Evolutionary conservation across 2,797 vertebrate species (phyloP), one percentile per base, ranked within the genome.

Genomic region (Australoheros facetus): DNA sequence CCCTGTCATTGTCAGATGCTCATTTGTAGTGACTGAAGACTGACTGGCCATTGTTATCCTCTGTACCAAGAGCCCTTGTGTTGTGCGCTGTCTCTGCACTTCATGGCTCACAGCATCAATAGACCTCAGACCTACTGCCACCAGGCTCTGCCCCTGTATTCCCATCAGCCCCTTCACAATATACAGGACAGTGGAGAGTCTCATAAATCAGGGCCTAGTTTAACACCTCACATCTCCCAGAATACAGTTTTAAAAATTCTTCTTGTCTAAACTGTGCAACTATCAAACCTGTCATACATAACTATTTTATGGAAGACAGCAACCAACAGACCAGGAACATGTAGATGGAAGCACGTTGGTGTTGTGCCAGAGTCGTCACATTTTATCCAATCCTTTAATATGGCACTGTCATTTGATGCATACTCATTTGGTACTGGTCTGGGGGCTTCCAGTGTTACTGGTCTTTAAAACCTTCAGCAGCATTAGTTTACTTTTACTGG

Each of bases 31-130:
- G 79, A 77, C 77, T 81, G 79, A 79, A 56, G 55, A 37, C 60
- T 85, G 81, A 83, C 86, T 85, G 80, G 6, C 74, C 73, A 80
- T 93, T 94, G 89, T 91, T 73, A 55, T 37, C 77, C 28, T 84
- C 83, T 26, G 90, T 94, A 93, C 94, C 91, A 92, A 86, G 91
- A 91, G 80, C 77, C 72, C 60, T 82, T 90, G 80, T 92, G 72
- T 89, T 73, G 78, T 75, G 28, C n/a, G 58, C 85, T 55, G 71
- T 86, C 83, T 69, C 87, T 32, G 64, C 81, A 87, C 86, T 84
- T 84, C 53, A 88, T 88, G 86, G 54, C 58, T 76, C 45, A 42
- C 8, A 5, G 45, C 84, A 82, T 88, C 90, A 82, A 77, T 76
- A 85, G 83, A 86, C 83, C 81, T 64, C 72, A 53, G 77, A 79